phyloP scores from a whole-genome alignment of 2,888 invertebrate genomes.

The Timema podura region DNA sequence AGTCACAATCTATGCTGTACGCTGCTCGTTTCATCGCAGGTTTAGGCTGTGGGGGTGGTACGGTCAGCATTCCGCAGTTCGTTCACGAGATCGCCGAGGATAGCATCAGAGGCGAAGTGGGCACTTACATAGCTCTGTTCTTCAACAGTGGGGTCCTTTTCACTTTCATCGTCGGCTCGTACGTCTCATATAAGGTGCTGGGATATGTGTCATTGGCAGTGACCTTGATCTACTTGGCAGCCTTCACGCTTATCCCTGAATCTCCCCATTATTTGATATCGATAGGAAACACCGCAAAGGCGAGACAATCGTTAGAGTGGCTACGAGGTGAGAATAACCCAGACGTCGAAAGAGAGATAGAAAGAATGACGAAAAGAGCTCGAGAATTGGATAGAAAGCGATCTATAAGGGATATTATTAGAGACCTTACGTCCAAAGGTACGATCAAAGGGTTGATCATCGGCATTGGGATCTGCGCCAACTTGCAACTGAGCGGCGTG shows the following conservation, averaged over 20 bases:
- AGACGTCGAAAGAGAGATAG: slow-evolving; percentile 38
- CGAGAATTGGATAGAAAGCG: slow-evolving; percentile 38
- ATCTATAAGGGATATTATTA: slow-evolving; percentile 27
- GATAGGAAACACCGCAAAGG: slow-evolving; percentile 46
- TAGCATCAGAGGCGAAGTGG: slow-evolving; percentile 52
- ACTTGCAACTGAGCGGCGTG: slow-evolving; percentile 48
- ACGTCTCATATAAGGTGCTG: slow-evolving; percentile 46
- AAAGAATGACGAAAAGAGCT: slow-evolving; percentile 38
- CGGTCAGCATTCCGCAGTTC: slow-evolving; percentile 56
- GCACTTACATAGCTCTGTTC: slow-evolving; percentile 53
- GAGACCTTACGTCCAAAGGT: slow-evolving; percentile 36
- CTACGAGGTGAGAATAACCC: slow-evolving; percentile 37
- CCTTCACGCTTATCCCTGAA: slow-evolving; percentile 54
- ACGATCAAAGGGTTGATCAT: slow-evolving; percentile 41
- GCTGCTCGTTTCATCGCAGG: slow-evolving; percentile 53
- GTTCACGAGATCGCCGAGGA: slow-evolving; percentile 60
- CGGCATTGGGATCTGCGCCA: slow-evolving; percentile 41
- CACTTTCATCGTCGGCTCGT: neutral
- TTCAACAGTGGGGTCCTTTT: slow-evolving; percentile 48
- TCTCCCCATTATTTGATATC: slow-evolving; percentile 54
- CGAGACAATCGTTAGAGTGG: slow-evolving; percentile 40
- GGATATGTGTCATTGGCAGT: slow-evolving; percentile 50
- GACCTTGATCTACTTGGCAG: slow-evolving; percentile 47
- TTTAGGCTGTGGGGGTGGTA: slow-evolving; percentile 52
- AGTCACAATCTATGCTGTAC: slow-evolving; percentile 31